These are phyloP conservation scores for Volucella inanis DNA, from an alignment of 2,888 invertebrate species.

Conservation along the genomic window DNA sequence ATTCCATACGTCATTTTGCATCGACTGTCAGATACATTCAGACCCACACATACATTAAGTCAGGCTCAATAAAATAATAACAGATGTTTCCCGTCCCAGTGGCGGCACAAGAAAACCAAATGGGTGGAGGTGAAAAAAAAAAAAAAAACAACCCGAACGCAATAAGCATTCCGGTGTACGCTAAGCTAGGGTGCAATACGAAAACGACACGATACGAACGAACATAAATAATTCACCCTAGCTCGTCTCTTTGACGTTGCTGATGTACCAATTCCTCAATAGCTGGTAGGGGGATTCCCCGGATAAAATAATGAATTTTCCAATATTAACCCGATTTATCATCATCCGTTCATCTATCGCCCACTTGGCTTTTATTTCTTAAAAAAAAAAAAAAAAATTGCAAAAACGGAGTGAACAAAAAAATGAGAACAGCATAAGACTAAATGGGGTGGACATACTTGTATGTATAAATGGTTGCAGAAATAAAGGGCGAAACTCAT, in stretches of 20 bases:
- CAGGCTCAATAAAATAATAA: slow-evolving; percentile 36
- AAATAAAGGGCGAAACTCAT: slow-evolving; percentile 40
- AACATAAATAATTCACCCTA: slow-evolving; percentile 17
- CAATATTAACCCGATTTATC: slow-evolving; percentile 74
- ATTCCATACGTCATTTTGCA: slow-evolving; percentile 60
- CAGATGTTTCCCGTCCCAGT: slow-evolving; percentile 40
- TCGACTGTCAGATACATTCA: slow-evolving; percentile 29
- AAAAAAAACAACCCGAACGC: not conserved
- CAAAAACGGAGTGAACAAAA: not conserved
- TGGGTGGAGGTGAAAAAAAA: slow-evolving; percentile 6
- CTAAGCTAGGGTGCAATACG: slow-evolving; percentile 48
- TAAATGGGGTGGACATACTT: not conserved
- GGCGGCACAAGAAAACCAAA: not conserved
- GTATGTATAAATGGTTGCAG: slow-evolving; percentile 3
- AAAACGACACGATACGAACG: slow-evolving; percentile 12
- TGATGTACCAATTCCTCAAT: slow-evolving; percentile 14
- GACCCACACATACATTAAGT: not conserved
- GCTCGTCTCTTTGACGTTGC: too few species aligned
- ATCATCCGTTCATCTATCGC: slow-evolving; percentile 69
- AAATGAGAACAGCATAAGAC: not conserved
- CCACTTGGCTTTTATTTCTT: slow-evolving; percentile 57
- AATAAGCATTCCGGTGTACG: not conserved
- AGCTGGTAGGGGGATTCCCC: slow-evolving; percentile 30
- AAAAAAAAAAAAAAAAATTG: slow-evolving; percentile 1
- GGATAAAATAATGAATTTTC: slow-evolving; percentile 66